Evolutionary conservation across 2,797 vertebrate genomes (phyloP).

Genomic region (Lepilemur septentrionalis): DNA sequence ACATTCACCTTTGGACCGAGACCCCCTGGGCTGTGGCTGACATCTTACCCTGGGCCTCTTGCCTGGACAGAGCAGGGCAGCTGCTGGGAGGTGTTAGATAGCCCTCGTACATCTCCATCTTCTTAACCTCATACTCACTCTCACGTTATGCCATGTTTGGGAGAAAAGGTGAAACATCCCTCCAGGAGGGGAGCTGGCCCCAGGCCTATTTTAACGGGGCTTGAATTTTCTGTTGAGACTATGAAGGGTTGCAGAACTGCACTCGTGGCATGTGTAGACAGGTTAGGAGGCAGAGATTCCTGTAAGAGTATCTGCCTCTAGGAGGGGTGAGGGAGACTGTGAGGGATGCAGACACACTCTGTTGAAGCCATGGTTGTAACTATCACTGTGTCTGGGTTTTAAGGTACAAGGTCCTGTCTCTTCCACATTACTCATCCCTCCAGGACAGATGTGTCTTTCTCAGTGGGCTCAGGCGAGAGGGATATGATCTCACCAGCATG

Average conservation of each 20-base stretch:
- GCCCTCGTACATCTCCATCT: background rate
- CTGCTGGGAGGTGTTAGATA: background rate
- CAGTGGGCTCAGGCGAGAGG: background rate
- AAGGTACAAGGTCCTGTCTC: background rate
- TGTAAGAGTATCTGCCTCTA: background rate
- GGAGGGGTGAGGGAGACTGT: background rate
- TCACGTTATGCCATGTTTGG: background rate
- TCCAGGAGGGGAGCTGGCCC: background rate
- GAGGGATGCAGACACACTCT: background rate
- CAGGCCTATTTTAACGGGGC: background rate
- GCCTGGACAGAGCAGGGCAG: background rate
- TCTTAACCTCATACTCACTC: background rate
- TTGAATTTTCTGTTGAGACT: background rate
- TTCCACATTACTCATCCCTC: background rate
- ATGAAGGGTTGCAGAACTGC: background rate
- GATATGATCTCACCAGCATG: slow-evolving; percentile 64
- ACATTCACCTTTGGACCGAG: background rate
- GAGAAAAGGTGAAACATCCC: background rate
- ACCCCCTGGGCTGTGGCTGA: background rate
- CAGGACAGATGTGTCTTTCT: background rate
- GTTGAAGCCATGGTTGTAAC: background rate
- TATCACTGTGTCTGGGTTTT: background rate
- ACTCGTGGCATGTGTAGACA: fast-evolving
- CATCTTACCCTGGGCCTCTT: background rate
- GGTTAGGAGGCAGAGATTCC: background rate